These are phyloP conservation scores for Hyposoter didymator DNA, from an alignment of 2,888 invertebrate species.

Conservation along the genomic window DNA sequence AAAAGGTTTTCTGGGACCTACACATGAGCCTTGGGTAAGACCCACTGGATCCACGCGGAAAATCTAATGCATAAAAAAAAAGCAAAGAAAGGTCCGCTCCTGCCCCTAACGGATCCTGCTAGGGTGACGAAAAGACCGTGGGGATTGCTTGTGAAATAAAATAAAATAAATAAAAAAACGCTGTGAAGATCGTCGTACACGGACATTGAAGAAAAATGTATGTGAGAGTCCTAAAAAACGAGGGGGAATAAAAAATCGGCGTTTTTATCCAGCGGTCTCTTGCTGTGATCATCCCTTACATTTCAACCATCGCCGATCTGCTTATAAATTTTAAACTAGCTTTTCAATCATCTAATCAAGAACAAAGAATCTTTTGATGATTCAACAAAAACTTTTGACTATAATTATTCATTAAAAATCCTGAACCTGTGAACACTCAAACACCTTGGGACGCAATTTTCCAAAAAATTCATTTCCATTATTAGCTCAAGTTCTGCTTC, in stretches of 20 bases:
- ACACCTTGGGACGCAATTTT: not conserved
- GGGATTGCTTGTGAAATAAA: constrained; percentile 41
- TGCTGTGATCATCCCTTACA: constrained; percentile 28
- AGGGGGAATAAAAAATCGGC: constrained; percentile 67
- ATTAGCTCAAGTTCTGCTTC: too few species aligned
- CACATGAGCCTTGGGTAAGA: constrained; percentile 8
- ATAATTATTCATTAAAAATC: not conserved
- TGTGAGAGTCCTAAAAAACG: constrained; percentile 44
- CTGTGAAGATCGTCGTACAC: constrained; percentile 50
- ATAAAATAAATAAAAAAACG: constrained; percentile 71
- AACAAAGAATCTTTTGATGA: not conserved
- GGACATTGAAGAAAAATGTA: constrained; percentile 47
- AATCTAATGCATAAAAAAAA: constrained; percentile 64
- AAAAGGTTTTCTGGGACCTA: constrained; percentile 71
- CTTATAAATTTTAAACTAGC: not conserved
- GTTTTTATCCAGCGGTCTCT: constrained; percentile 68
- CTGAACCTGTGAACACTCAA: not conserved
- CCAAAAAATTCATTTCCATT: not conserved
- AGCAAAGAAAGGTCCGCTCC: constrained; percentile 67
- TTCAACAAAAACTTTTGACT: not conserved
- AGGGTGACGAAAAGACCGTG: constrained; percentile 74
- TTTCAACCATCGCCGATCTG: constrained; percentile 14
- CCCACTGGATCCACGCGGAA: constrained; percentile 39
- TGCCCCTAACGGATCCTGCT: constrained; percentile 80
- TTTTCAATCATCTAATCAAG: not conserved